A percentile compares a stretch with the other conserved stretches of the same genome.
phyloP scores from a whole-genome alignment of 2,888 invertebrate genomes.

The Ctenicera cuprea region DNA sequence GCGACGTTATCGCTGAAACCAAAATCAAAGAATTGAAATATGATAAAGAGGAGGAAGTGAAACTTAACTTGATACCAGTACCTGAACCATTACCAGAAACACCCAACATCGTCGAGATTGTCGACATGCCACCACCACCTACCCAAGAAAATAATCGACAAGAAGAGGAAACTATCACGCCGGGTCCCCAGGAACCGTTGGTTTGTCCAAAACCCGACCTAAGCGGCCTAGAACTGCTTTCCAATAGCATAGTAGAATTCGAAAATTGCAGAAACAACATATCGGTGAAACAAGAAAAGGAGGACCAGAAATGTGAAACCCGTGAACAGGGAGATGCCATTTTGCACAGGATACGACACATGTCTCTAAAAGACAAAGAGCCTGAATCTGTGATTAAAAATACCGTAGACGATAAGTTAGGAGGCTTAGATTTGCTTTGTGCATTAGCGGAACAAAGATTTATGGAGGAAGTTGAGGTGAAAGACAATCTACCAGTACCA shows the following conservation, averaged over 20 bases:
- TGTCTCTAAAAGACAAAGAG: slow-evolving; percentile 67
- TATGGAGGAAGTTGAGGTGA: slow-evolving; percentile 81
- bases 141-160: too few relatives aligned
- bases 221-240: slow-evolving; percentile 87
- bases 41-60: slow-evolving; percentile 42
- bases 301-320: slow-evolving; percentile 34
- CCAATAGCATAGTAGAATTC: slow-evolving; percentile 90
- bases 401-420: slow-evolving; percentile 72
- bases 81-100: slow-evolving; percentile 54
- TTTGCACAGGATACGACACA: slow-evolving; percentile 70
- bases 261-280: slow-evolving; percentile 73
- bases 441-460: slow-evolving; percentile 90
- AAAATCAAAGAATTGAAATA: slow-evolving; percentile 36
- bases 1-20: slow-evolving; percentile 50
- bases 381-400: slow-evolving; percentile 73
- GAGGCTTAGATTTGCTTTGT: slow-evolving; percentile 85
- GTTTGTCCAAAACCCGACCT: slow-evolving; percentile 77
- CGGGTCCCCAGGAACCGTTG: not conserved
- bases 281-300: slow-evolving; percentile 60
- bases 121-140: slow-evolving; percentile 6
- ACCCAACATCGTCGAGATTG: slow-evolving; percentile 26
- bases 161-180: not conserved
- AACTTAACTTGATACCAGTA: slow-evolving; percentile 47
- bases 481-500: slow-evolving; percentile 55
- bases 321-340: slow-evolving; percentile 49